phyloP scores from a whole-genome alignment of 2,888 invertebrate genomes.

The Morinoia aosen region DNA sequence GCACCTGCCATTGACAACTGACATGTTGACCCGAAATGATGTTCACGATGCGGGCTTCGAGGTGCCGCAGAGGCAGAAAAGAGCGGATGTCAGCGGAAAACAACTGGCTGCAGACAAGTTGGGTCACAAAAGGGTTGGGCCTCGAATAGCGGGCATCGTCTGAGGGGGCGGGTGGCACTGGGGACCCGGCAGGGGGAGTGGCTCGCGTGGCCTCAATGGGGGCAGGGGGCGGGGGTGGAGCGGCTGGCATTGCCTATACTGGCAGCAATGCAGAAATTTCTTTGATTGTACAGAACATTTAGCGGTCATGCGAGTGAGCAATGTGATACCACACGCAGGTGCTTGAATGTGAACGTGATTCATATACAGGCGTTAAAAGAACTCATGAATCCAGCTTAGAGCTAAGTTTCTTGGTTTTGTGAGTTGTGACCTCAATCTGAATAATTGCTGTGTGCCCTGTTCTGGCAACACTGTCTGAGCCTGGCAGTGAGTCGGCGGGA shows the following conservation, averaged over 20 bases:
- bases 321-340: background rate
- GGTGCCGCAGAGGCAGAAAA: background rate
- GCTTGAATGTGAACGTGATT: background rate
- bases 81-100: background rate
- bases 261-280: slow-evolving; percentile 17
- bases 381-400: background rate
- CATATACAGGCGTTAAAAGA: background rate
- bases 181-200: background rate
- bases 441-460: background rate
- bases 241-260: background rate
- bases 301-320: background rate
- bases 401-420: background rate
- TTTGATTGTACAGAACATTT: background rate
- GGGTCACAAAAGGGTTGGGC: background rate
- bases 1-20: too few species aligned
- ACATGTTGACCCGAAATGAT: too few species aligned
- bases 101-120: slow-evolving; percentile 10
- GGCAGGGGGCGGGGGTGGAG: background rate
- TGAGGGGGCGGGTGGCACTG: background rate
- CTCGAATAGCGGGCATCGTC: background rate
- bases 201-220: background rate
- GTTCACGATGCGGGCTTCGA: background rate
- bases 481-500: slow-evolving; percentile 5
- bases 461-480: background rate
- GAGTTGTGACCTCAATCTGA: background rate